A percentile compares a stretch with the other conserved stretches of the same genome.
phyloP scores from a whole-genome alignment of 2,113 vertebrate genomes.

The Psilopsiagon aymara region DNA sequence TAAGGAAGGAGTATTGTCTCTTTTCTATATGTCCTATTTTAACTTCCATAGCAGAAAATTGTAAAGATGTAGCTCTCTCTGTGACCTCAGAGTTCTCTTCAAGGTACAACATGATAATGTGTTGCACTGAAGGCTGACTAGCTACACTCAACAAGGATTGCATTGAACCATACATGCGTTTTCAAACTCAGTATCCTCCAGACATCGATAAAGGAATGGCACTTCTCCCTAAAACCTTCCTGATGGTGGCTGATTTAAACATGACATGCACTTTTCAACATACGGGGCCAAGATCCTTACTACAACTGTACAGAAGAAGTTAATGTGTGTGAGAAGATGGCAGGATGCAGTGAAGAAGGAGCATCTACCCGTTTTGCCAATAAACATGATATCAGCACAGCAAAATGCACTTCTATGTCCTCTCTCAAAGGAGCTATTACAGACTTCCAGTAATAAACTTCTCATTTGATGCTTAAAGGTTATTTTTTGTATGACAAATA shows the following conservation, averaged over 20 bases:
- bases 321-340: background rate
- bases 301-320: background rate
- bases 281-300: background rate
- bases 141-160: background rate
- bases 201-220: background rate
- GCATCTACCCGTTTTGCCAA: background rate
- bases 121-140: background rate
- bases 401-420: background rate
- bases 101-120: background rate
- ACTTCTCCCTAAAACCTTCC: background rate
- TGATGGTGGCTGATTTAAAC: background rate
- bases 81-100: background rate
- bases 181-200: background rate
- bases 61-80: background rate
- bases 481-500: constrained; percentile 29
- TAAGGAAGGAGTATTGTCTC: rapidly evolving
- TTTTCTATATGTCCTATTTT: background rate
- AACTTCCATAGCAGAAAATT: background rate
- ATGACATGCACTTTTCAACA: background rate
- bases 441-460: constrained; percentile 10
- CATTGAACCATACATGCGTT: background rate
- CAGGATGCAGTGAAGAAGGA: background rate
- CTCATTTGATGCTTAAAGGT: constrained; percentile 11
- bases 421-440: background rate
- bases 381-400: background rate